phyloP scores from a whole-genome alignment of 2,113 vertebrate species.

The Tricholaema leucomelas region DNA sequence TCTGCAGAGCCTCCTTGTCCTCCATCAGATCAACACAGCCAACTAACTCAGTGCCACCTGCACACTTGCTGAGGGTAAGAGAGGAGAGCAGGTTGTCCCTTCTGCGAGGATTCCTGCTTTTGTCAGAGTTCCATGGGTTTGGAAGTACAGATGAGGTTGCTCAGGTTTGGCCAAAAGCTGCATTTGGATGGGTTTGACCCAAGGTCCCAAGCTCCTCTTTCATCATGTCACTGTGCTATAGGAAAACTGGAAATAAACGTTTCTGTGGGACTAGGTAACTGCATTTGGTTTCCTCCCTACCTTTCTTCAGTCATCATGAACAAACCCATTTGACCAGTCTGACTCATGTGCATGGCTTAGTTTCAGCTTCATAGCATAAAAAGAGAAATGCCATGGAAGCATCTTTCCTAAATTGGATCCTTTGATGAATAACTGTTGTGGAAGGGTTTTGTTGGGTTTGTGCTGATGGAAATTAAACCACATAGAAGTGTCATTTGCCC shows the following conservation, averaged over 20 bases:
- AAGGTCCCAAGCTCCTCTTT: background rate
- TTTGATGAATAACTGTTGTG: background rate
- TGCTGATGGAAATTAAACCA: constrained; percentile 9
- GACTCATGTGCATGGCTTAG: background rate
- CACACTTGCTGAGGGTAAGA: background rate
- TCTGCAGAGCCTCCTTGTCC: too few species aligned
- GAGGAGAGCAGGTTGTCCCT: background rate
- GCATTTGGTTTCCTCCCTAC: background rate
- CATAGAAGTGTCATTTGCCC: background rate
- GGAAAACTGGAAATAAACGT: background rate
- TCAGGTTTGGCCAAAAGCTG: background rate
- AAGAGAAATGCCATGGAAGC: background rate
- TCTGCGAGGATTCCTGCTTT: background rate
- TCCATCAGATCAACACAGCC: too few species aligned
- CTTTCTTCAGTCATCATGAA: background rate
- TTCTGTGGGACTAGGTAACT: background rate
- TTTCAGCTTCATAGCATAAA: background rate
- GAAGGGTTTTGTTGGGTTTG: background rate
- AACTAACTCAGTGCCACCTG: too few species aligned
- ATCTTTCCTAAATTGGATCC: background rate
- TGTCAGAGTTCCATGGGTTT: background rate
- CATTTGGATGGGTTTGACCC: background rate
- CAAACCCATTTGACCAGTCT: background rate
- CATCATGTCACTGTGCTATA: background rate
- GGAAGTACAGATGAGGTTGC: background rate